Percentiles rank a stretch among this genome's conserved stretches.
These are phyloP conservation scores for Drosophila cyrtoloma DNA, from an alignment of 2,888 invertebrate genomes.

Conservation along the genomic window DNA sequence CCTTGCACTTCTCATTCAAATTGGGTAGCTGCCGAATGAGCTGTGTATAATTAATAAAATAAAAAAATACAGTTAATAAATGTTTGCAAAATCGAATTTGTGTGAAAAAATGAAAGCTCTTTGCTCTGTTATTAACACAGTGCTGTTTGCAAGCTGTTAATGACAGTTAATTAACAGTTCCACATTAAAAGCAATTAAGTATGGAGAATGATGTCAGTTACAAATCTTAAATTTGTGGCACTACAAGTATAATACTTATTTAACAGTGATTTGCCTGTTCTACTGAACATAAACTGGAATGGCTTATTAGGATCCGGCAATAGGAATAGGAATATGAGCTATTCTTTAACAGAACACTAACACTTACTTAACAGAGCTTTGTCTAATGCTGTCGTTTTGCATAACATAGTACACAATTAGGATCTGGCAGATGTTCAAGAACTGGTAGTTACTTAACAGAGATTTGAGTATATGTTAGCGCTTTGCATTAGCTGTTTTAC, in stretches of 20 bases:
- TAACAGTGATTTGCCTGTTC: no score
- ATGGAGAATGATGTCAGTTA: background rate
- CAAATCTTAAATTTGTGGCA: background rate
- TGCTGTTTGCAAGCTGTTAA: background rate
- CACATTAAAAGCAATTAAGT: background rate
- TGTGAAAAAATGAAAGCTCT: background rate
- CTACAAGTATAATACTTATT: background rate
- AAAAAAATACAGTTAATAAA: background rate
- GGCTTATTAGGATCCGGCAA: background rate
- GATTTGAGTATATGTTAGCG: background rate
- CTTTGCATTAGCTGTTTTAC: background rate
- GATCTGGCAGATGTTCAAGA: background rate
- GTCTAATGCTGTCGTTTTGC: background rate
- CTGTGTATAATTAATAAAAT: constrained; percentile 85
- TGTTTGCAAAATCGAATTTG: background rate
- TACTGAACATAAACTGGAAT: background rate
- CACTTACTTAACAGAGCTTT: background rate
- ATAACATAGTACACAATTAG: background rate
- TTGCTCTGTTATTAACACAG: background rate
- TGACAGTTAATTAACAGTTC: background rate
- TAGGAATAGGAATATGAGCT: background rate
- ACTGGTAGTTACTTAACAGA: background rate
- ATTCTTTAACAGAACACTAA: background rate
- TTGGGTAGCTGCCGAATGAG: constrained; percentile 96
- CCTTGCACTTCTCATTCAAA: constrained; percentile 98